Percentiles rank a stretch among this genome's conserved stretches.
Evolutionary conservation across 2,797 vertebrate genomes (phyloP).

Genomic region (Fistularia tabacaria): DNA sequence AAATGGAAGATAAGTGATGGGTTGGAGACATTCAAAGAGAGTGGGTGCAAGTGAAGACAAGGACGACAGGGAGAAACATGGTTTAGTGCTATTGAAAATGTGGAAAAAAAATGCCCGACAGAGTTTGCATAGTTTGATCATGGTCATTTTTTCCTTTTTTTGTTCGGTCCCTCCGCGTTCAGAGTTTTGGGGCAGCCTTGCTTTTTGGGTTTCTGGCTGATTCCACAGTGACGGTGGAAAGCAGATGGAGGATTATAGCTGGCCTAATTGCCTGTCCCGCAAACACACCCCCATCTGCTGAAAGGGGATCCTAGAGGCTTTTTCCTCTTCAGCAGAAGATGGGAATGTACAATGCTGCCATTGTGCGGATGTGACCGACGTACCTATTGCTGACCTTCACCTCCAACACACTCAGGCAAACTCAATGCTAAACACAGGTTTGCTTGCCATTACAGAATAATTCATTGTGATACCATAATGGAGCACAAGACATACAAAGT

Average conservation of each 20-base stretch:
- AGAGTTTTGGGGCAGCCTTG: conserved; percentile 35
- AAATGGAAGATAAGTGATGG: conserved; percentile 3
- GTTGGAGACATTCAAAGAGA: not conserved
- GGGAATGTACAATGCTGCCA: conserved; percentile 22
- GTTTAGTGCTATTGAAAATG: too few species aligned
- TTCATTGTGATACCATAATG: conserved; percentile 23
- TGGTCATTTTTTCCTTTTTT: conserved; percentile 57
- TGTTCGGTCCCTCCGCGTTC: conserved; percentile 19
- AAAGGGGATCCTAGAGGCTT: conserved; percentile 52
- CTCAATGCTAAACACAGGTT: conserved; percentile 16
- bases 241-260: conserved; percentile 72
- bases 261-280: conserved; percentile 70
- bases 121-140: conserved; percentile 33
- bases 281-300: conserved; percentile 60
- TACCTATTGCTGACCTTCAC: conserved; percentile 37
- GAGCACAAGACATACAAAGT: conserved; percentile 23
- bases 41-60: conserved; percentile 26
- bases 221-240: conserved; percentile 39
- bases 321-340: conserved; percentile 37
- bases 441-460: conserved; percentile 19
- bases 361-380: conserved; percentile 53
- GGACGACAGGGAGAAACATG: conserved; percentile 20
- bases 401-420: conserved; percentile 10
- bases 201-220: conserved; percentile 36
- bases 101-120: conserved; percentile 45